Evolutionary conservation across 2,113 vertebrate genomes (phyloP), one percentile per base, ranked within the genome.

Genomic region (Ellobius talpinus): DNA sequence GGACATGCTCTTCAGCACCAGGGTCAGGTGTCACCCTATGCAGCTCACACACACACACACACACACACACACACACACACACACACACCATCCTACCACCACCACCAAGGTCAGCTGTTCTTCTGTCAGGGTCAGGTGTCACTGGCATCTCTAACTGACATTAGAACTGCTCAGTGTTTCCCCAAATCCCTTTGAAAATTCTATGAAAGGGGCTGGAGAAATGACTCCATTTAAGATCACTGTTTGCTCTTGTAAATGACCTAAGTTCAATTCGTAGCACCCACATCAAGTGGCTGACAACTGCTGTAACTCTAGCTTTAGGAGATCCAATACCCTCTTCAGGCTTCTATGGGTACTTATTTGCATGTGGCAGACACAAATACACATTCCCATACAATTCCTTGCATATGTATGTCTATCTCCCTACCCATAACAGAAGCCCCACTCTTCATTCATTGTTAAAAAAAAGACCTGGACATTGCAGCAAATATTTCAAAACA

Each of bases 141-240:
- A 73, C 6, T 52, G 78, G 3, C 14, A 11, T 4, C 24, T 45
- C 63, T 66, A 7, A 45, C n/a, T 4, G 0, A 7, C 4, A 72
- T 47, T 14, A 24, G 31, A 39, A 52, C 55, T 76, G 24, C 19
- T 87, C 47, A 52, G n/a, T 9, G 3, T 42, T 81, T 77, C 87
- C 50, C 74, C 2, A 3, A 11, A 11, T 3, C 2, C n/a, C 76
- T 81, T 87, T 89, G n/a, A 23, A 84, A 58, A 55, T 29, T 90
- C 74, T 66, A 31, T 45, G 77, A 47, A 63, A 33, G 7, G 23
- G 24, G 24, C n/a, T 65, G 24, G 58, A 84, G 55, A 61, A 14
- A 63, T 31, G 23, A 39, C 23, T 42, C 36, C 36, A n/a, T 2
- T 82, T 61, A 26, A 26, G 79, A 8, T n/a, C 12, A 8, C 19